A percentile compares a stretch with the other conserved stretches of the same genome.
phyloP scores from a whole-genome alignment of 2,113 vertebrate species.

The Microcebus tavaratra region DNA sequence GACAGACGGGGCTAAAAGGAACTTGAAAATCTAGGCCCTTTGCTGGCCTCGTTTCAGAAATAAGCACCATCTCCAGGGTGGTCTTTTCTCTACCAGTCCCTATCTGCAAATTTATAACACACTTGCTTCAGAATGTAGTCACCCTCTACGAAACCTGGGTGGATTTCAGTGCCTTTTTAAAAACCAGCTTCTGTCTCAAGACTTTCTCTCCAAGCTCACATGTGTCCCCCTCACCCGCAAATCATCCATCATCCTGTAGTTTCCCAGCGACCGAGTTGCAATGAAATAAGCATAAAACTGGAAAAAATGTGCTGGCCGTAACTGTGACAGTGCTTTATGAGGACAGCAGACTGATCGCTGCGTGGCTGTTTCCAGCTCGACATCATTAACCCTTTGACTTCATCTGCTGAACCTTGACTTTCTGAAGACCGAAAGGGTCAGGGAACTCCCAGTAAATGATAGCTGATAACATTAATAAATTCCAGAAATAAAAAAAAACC shows the following conservation, averaged over 20 bases:
- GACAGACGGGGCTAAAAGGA: neutral
- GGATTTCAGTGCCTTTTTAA: neutral
- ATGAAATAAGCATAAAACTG: constrained; percentile 43
- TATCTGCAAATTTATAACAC: neutral
- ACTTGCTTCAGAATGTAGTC: neutral
- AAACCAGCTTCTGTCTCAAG: constrained; percentile 1
- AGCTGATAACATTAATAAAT: constrained; percentile 41
- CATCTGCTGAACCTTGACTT: constrained; percentile 18
- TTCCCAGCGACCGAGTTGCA: neutral
- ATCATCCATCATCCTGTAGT: constrained; percentile 21
- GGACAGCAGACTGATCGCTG: neutral
- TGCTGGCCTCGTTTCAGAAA: neutral
- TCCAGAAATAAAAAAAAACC: constrained; percentile 50
- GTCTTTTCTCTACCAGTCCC: neutral
- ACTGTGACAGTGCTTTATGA: neutral
- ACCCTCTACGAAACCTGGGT: neutral
- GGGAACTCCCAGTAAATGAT: constrained; percentile 23
- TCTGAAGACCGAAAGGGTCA: constrained; percentile 36
- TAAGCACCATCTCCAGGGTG: neutral
- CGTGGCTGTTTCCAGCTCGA: neutral
- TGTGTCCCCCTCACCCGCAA: neutral
- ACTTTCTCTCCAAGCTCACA: neutral
- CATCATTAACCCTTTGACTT: constrained; percentile 68
- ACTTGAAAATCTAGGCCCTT: neutral
- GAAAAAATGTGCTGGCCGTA: neutral